Evolutionary conservation across 2,113 vertebrate genomes (phyloP), one percentile per base, ranked within the genome.

Genomic region (Apeltes quadracus): DNA sequence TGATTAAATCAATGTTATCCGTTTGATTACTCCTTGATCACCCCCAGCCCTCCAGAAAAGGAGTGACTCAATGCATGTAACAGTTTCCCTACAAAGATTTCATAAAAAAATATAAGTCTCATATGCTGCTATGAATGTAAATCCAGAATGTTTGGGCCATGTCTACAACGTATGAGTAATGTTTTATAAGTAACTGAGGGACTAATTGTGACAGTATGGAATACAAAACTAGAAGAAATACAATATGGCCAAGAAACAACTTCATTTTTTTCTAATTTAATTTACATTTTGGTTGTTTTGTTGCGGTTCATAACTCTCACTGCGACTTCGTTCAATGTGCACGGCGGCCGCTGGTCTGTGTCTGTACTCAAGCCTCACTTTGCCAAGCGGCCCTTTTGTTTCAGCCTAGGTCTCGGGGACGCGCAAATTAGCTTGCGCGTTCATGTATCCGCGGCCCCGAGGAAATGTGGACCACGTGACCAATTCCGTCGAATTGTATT

Each of bases 381-480:
- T 64, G n/a, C 32, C 23, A n/a, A 16, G 23, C 13, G 36, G 27
- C 41, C 23, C 38, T 54, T 70, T 78, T 70, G 57, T 68, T 54
- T 57, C 20, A 15, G 22, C 14, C 41, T 41, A 38, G 51, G 18
- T 80, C 76, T 7, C 87, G 87, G 82, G 82, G 32, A 55, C n/a
- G 90, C 90, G 87, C 82, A 87, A 29, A 73, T 38, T 32, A 20
- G 0, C 22, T 22, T 81, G 84, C 91, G 83, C 87, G 87, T 13
- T 65, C 88, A 76, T 78, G 81, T 39, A 53, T 79, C 71, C 93
- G 83, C 93, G 93, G 54, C 9, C 91, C 87, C 83, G 92, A 84
- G 0, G 20, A 67, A 22, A 59, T 11, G 48, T 15, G 3, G 50
- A 87, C 0, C 94, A 95, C 93, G 94, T 95, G 93, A 91, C 68